These are phyloP conservation scores for Numida meleagris DNA, from an alignment of 2,113 vertebrate genomes.

Conservation along the genomic window DNA sequence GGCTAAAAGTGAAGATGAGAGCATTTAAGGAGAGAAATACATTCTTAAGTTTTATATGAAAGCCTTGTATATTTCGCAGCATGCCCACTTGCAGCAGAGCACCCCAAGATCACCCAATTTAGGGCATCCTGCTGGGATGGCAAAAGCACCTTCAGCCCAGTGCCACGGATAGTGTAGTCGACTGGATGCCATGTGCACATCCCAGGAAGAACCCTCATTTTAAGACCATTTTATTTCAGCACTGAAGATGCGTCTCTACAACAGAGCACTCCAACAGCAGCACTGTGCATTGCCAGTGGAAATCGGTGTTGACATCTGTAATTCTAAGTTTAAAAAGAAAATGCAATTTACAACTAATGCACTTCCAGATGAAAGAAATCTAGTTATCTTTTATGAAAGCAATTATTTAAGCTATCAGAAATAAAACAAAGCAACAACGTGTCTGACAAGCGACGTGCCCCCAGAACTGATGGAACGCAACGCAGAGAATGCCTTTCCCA, in stretches of 20 bases:
- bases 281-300: neutral
- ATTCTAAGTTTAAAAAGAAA: slow-evolving; percentile 37
- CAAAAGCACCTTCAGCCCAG: too few relatives aligned
- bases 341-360: slow-evolving; percentile 37
- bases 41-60: neutral
- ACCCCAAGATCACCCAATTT: neutral
- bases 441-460: slow-evolving; percentile 30
- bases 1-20: neutral
- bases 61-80: neutral
- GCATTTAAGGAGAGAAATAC: neutral
- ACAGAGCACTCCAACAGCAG: neutral
- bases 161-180: too few relatives aligned
- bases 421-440: slow-evolving; percentile 31
- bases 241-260: neutral
- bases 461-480: neutral
- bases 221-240: neutral
- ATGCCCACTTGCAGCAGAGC: neutral
- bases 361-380: slow-evolving; percentile 51
- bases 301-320: slow-evolving; percentile 30
- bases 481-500: neutral
- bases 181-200: neutral
- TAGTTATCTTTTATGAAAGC: slow-evolving; percentile 57
- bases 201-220: neutral
- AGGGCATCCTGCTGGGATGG: neutral
- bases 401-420: slow-evolving; percentile 62